Conservation (phyloP, 2,888 invertebrate genomes). For the Hesperia comma region DNA sequence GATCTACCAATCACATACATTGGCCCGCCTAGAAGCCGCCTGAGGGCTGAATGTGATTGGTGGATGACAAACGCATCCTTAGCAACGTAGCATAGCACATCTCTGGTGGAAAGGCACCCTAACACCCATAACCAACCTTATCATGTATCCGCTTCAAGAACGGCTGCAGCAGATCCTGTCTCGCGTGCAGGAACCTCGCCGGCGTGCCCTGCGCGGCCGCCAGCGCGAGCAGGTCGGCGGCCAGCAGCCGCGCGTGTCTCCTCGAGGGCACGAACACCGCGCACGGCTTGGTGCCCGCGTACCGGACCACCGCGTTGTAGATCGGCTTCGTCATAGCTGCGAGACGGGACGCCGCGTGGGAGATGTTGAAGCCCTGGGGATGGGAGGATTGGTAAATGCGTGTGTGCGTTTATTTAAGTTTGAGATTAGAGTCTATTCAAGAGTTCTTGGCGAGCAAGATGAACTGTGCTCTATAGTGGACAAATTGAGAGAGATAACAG, state of each 20-base stretch:
- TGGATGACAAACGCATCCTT: too few relatives aligned
- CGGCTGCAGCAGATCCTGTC: constrained; percentile 93
- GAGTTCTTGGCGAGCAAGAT: too few relatives aligned
- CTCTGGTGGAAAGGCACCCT: too few relatives aligned
- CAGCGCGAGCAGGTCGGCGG: constrained; percentile 97
- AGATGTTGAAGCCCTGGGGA: constrained; percentile 95
- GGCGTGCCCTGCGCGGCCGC: constrained; percentile 95
- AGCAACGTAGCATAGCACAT: too few relatives aligned
- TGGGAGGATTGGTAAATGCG: too few relatives aligned
- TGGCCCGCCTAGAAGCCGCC: too few relatives aligned
- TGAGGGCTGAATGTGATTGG: too few relatives aligned
- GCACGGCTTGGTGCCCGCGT: constrained; percentile 93
- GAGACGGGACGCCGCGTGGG: constrained; percentile 97
- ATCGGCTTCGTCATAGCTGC: constrained; percentile 99
- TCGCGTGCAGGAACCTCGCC: constrained; percentile 94
- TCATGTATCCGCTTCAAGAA: constrained; percentile 95
- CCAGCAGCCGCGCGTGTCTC: constrained; percentile 95
- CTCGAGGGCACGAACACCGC: constrained; percentile 96
- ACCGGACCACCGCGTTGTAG: constrained; percentile 94
- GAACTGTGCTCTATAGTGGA: too few relatives aligned
- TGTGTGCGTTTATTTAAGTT: too few relatives aligned
- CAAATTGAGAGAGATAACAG: too few relatives aligned
- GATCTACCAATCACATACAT: too few relatives aligned
- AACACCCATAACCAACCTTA: constrained; percentile 86
- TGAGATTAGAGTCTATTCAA: too few relatives aligned